phyloP scores from a whole-genome alignment of 2,888 invertebrate species.

The Willowsia nigromaculata region DNA sequence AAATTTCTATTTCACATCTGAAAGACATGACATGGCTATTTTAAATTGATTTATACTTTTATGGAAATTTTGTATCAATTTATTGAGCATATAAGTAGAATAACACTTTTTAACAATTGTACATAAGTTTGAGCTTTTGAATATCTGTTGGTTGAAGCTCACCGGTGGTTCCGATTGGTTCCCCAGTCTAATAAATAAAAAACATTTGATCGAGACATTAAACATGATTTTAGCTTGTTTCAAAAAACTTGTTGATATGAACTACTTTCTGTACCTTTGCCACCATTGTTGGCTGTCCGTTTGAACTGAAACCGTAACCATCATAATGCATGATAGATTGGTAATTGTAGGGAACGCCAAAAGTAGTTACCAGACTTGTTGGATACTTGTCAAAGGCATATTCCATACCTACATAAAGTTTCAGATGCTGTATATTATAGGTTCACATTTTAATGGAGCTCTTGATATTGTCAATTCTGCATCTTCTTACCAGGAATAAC shows the following conservation, averaged over 20 bases:
- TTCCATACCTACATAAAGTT: conserved; percentile 23
- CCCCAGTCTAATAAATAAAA: conserved; percentile 51
- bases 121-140: conserved; percentile 62
- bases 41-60: not conserved
- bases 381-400: conserved; percentile 50
- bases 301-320: conserved; percentile 52
- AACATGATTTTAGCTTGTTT: not conserved
- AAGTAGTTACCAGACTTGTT: conserved; percentile 5
- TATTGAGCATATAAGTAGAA: not conserved
- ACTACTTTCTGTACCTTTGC: no score
- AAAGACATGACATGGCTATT: no score
- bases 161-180: conserved; percentile 44
- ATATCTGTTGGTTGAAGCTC: conserved; percentile 49
- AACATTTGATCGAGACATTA: not conserved
- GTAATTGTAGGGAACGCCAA: conserved; percentile 59
- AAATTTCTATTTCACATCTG: no score
- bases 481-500: conserved; percentile 45
- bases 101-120: conserved; percentile 59
- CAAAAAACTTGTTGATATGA: no score
- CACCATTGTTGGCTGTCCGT: conserved; percentile 65
- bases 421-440: no score
- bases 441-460: not conserved
- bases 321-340: conserved; percentile 72
- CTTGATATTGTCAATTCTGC: not conserved
- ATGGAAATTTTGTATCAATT: not conserved